These are phyloP conservation scores for Propithecus deckenii DNA, from an alignment of 2,797 vertebrate species.

Conservation along the genomic window DNA sequence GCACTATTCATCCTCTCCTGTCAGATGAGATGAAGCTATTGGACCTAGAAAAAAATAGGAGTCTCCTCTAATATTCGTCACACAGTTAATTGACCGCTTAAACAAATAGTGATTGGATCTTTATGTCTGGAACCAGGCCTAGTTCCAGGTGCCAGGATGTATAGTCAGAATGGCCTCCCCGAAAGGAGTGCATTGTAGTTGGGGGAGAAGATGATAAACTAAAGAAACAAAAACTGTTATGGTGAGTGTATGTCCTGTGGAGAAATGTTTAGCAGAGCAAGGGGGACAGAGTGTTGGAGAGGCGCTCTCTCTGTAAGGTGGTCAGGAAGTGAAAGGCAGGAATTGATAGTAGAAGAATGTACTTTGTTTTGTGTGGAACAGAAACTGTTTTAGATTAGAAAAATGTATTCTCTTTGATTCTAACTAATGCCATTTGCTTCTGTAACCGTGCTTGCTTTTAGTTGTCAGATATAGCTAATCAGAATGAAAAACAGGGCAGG, in stretches of 20 bases:
- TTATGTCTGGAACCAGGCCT: neutral
- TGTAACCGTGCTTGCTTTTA: too few species aligned
- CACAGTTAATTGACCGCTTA: neutral
- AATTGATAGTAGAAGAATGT: too few species aligned
- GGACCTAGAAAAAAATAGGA: neutral
- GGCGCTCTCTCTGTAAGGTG: neutral
- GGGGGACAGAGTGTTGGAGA: fast-evolving
- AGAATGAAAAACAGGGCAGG: too few species aligned
- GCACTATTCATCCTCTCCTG: neutral
- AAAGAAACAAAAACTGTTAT: neutral
- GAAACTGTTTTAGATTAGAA: too few species aligned
- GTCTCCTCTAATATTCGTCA: neutral
- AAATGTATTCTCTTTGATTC: too few species aligned
- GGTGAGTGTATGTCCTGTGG: neutral
- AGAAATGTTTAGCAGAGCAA: neutral
- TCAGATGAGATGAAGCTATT: neutral
- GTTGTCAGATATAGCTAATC: too few species aligned
- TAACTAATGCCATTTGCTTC: too few species aligned
- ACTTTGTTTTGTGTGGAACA: too few species aligned
- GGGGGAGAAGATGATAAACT: neutral
- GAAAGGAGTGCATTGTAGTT: too few species aligned
- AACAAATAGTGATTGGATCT: neutral
- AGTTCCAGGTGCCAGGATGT: neutral
- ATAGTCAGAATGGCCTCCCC: neutral
- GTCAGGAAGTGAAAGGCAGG: too few species aligned